Percentiles rank a stretch among this genome's conserved stretches.
Conservation (phyloP, 2,888 invertebrate genomes). For the Clivina fossor region DNA sequence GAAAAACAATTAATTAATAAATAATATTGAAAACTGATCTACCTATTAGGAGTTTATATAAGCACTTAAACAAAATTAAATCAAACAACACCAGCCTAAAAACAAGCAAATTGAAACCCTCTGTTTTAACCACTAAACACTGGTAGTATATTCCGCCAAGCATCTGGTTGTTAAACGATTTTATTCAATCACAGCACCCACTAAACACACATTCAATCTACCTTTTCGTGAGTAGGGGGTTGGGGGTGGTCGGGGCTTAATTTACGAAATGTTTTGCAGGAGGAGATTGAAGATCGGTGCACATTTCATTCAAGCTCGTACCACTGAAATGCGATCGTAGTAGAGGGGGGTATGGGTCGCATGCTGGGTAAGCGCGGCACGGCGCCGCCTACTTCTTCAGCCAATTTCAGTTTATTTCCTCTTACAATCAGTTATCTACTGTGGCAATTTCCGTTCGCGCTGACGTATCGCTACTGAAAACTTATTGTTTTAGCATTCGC, state of each 20-base stretch:
- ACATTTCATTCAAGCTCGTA: slow-evolving; percentile 9
- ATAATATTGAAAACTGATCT: too few relatives aligned
- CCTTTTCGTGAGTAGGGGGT: neutral
- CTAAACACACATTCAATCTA: neutral
- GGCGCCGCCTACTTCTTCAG: slow-evolving; percentile 26
- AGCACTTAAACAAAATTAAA: neutral
- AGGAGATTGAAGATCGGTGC: slow-evolving; percentile 23
- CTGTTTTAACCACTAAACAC: neutral
- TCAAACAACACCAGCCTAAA: neutral
- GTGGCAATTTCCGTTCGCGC: slow-evolving; percentile 29
- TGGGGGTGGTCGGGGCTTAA: slow-evolving; percentile 5
- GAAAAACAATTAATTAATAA: too few relatives aligned
- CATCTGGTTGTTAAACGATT: neutral
- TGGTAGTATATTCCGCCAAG: neutral
- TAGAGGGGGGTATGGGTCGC: neutral
- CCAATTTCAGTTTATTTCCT: slow-evolving; percentile 34
- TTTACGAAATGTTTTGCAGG: slow-evolving; percentile 21
- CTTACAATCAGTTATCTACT: slow-evolving; percentile 31
- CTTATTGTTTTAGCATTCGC: slow-evolving; percentile 24
- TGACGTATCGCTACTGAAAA: slow-evolving; percentile 22
- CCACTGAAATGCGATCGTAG: too few relatives aligned
- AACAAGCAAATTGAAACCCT: slow-evolving; percentile 13
- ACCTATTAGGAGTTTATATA: too few relatives aligned
- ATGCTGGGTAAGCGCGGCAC: slow-evolving; percentile 27
- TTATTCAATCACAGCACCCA: slow-evolving; percentile 11